A percentile compares a stretch with the other conserved stretches of the same genome.
Evolutionary conservation across 2,113 vertebrate genomes (phyloP).

Genomic region (Paradoxurus hermaphroditus): DNA sequence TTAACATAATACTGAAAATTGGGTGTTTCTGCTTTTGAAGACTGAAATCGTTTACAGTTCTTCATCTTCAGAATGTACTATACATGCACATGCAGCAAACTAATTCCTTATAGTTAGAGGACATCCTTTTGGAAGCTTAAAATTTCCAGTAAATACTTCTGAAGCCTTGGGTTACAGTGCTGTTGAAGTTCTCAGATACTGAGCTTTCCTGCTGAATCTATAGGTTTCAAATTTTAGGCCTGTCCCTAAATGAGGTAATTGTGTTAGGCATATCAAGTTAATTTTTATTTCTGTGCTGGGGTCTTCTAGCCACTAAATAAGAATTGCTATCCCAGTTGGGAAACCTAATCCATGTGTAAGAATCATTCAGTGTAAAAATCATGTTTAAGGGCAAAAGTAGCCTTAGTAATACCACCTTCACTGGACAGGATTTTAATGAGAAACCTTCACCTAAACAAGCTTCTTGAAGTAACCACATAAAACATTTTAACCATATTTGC

Average conservation of each 20-base stretch:
- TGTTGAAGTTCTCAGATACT: background rate
- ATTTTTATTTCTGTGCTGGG: background rate
- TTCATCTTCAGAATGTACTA: background rate
- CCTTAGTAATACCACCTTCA: background rate
- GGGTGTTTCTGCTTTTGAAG: background rate
- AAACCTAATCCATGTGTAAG: background rate
- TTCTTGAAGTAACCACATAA: background rate
- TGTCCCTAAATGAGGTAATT: background rate
- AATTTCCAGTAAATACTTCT: background rate
- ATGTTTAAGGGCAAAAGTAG: background rate
- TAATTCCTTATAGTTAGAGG: background rate
- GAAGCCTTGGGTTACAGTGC: background rate
- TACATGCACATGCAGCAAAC: background rate
- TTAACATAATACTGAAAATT: constrained; percentile 4
- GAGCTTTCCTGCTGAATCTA: background rate
- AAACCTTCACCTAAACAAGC: background rate
- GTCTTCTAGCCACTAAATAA: background rate
- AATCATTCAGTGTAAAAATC: background rate
- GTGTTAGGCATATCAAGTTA: background rate
- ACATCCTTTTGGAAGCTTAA: background rate
- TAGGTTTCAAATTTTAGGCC: background rate
- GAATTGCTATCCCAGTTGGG: background rate
- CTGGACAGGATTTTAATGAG: background rate
- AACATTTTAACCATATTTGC: background rate
- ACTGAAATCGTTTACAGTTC: background rate